Conservation (phyloP, 2,888 invertebrate species). For the Macaria notata region DNA sequence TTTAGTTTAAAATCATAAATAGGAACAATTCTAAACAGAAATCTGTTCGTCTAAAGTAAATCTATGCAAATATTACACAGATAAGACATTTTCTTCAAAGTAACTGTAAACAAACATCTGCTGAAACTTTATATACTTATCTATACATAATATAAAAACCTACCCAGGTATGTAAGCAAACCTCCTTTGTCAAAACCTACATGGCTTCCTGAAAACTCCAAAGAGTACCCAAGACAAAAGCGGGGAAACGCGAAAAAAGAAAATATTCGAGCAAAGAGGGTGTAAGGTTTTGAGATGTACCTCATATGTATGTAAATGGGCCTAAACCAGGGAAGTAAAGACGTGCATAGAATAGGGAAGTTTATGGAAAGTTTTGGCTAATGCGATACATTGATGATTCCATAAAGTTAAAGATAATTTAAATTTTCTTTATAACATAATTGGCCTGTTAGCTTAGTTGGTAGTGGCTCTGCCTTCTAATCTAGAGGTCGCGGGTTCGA, state of each 20-base stretch:
- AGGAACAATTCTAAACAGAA: no score
- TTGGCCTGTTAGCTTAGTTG: no score
- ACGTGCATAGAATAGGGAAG: conserved; percentile 3
- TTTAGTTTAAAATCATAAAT: no score
- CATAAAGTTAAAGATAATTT: background rate
- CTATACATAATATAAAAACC: background rate
- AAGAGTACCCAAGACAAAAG: conserved; percentile 22
- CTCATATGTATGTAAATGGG: conserved; percentile 40
- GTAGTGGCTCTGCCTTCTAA: no score
- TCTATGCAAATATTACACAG: no score
- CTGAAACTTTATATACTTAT: no score
- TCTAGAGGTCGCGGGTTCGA: no score
- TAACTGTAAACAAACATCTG: background rate
- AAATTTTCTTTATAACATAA: no score
- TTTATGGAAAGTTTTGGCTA: background rate
- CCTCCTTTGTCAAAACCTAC: conserved; percentile 3
- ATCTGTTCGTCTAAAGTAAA: no score
- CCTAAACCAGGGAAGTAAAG: conserved; percentile 27
- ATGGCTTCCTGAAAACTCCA: conserved; percentile 15
- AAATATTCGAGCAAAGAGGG: conserved; percentile 25
- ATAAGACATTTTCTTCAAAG: no score
- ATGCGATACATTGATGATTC: background rate
- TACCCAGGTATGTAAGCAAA: background rate
- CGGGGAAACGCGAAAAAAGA: conserved; percentile 12
- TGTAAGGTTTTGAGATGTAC: conserved; percentile 27